Conservation (phyloP, 2,113 vertebrate species). For the Bufo bufo region DNA sequence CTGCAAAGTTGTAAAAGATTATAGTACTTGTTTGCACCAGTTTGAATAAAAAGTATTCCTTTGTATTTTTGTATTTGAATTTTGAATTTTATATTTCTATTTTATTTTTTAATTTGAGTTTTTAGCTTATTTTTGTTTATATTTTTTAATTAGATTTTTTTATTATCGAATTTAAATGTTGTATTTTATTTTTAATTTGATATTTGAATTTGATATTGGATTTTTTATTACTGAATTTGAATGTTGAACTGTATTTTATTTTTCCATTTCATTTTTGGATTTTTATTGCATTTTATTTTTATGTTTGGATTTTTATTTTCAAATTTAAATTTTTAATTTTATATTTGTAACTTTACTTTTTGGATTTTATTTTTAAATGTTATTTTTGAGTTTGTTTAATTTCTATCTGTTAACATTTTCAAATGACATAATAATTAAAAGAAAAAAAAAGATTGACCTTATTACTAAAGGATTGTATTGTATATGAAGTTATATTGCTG, state of each 20-base stretch:
- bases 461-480: not conserved
- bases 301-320: too few relatives aligned
- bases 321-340: not conserved
- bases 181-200: too few relatives aligned
- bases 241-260: not conserved
- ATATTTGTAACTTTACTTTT: not conserved
- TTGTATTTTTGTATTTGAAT: not conserved
- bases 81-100: not conserved
- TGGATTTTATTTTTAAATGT: not conserved
- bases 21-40: not conserved
- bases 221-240: too few relatives aligned
- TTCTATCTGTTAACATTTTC: not conserved
- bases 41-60: not conserved
- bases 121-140: too few relatives aligned
- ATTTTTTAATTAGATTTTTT: too few relatives aligned
- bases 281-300: not conserved
- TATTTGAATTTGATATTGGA: too few relatives aligned
- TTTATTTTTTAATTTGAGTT: not conserved
- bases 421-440: not conserved
- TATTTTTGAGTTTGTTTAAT: not conserved
- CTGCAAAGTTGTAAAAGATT: not conserved
- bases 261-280: not conserved
- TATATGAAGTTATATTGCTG: conserved; percentile 58
- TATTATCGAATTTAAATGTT: too few relatives aligned
- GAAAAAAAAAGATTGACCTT: not conserved